A percentile compares a stretch with the other conserved stretches of the same genome.
These are phyloP conservation scores for Drosophila ustulata DNA, from an alignment of 2,888 invertebrate genomes.

Conservation along the genomic window DNA sequence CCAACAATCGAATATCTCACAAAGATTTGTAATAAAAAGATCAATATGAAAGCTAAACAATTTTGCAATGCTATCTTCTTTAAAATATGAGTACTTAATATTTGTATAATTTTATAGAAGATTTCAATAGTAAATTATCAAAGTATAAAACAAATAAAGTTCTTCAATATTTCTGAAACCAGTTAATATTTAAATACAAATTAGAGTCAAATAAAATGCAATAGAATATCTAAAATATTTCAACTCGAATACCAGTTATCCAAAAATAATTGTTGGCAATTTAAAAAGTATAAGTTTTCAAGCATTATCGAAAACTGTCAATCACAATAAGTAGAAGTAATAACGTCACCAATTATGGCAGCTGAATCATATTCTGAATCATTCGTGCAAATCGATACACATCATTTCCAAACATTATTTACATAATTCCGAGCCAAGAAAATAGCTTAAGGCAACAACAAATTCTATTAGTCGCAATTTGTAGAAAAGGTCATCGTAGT, in stretches of 20 bases:
- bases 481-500: conserved; percentile 48
- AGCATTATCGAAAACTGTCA: not conserved
- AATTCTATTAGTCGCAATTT: conserved; percentile 5
- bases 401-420: not conserved
- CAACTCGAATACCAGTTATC: too few relatives aligned
- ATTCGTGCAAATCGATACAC: conserved; percentile 1
- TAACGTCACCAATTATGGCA: not conserved
- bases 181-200: not conserved
- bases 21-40: not conserved
- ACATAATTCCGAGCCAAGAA: not conserved
- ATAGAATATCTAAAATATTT: not conserved
- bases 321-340: not conserved
- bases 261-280: not conserved
- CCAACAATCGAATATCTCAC: not conserved
- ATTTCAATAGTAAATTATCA: not conserved
- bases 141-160: not conserved
- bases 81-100: not conserved
- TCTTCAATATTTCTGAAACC: not conserved
- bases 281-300: too few relatives aligned
- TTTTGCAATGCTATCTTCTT: not conserved
- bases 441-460: not conserved
- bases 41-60: not conserved
- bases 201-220: not conserved
- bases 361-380: not conserved
- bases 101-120: not conserved